Evolutionary conservation across 2,113 vertebrate species (phyloP), one percentile per base, ranked within the genome.

Genomic region (Passer domesticus): DNA sequence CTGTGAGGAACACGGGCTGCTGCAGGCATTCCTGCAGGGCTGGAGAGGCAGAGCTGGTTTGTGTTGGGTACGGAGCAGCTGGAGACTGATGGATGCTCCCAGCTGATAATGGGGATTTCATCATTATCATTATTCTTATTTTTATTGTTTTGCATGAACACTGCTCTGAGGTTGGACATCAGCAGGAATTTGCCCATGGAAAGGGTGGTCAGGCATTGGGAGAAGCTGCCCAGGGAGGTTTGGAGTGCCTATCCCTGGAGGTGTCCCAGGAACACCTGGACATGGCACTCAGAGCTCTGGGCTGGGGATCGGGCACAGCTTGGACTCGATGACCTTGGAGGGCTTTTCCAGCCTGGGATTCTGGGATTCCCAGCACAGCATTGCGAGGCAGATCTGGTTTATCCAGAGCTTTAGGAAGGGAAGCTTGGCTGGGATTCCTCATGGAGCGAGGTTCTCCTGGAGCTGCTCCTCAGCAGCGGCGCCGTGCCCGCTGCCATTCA

Each of bases 211-310:
- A 60, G 35, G 41, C 18, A 1, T 9, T 69, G 47, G 18, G 5
- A 62, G 21, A 47, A 5, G n/a, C 41, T 69, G 47, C 55, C 21
- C 47, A 62, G 63, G n/a, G 35, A 49, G 30, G 21, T 62, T 21
- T 53, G 55, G 43, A 80, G 50, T 43, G 2, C 14, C 24, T n/a
- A 55, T n/a, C n/a, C 47, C 47, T 55, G 47, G 37, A 60, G n/a
- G 46, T 67, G 53, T 30, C 31, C 35, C 3, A 27, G n/a, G 63
- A 47, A 10, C 2, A 2, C 11, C 39, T 41, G 55, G 55, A 35
- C 0, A 2, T 37, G 49, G 35, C 12, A 23, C 49, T 63, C 0
- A 0, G 21, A 7, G 20, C 53, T 39, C 44, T 16, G 37, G 44
- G 52, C 60, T 44, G 19, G 33, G 22, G 5, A 49, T 19, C 0